A percentile compares a stretch with the other conserved stretches of the same genome.
phyloP scores from a whole-genome alignment of 1,140 invertebrate species.

The Drosophila lini region DNA sequence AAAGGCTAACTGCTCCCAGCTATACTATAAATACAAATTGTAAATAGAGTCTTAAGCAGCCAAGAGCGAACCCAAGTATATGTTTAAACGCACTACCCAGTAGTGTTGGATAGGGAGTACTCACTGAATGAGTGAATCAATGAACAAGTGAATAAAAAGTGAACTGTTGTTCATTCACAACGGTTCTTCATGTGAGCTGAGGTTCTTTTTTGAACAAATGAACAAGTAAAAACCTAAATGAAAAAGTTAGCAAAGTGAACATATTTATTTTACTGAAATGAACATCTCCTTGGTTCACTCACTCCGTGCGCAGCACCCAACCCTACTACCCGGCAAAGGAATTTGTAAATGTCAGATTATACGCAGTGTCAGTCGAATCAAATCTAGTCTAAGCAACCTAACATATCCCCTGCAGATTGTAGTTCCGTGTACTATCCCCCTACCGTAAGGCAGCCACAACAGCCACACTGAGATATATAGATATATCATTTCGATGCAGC shows the following conservation, averaged over 20 bases:
- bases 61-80: slow-evolving; percentile 63
- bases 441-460: slow-evolving; percentile 41
- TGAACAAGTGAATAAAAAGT: neutral
- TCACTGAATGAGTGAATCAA: neutral
- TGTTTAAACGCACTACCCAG: slow-evolving; percentile 58
- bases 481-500: slow-evolving; percentile 36
- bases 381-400: slow-evolving; percentile 75
- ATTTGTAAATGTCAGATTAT: slow-evolving; percentile 55
- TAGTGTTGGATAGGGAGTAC: neutral
- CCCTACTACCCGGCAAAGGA: slow-evolving; percentile 17
- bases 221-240: too few species aligned
- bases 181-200: neutral
- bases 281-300: neutral
- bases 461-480: slow-evolving; percentile 57
- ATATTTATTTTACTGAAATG: too few species aligned
- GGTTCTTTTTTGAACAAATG: neutral
- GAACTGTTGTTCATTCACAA: neutral
- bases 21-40: slow-evolving; percentile 78
- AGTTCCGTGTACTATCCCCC: slow-evolving; percentile 22
- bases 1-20: slow-evolving; percentile 40
- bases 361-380: slow-evolving; percentile 40
- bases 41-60: slow-evolving; percentile 82
- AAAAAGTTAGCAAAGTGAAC: too few species aligned
- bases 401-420: slow-evolving; percentile 67
- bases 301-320: neutral